These are phyloP conservation scores for Enoplolaimus lenunculus DNA, from an alignment of 2,888 invertebrate species.

Conservation along the genomic window DNA sequence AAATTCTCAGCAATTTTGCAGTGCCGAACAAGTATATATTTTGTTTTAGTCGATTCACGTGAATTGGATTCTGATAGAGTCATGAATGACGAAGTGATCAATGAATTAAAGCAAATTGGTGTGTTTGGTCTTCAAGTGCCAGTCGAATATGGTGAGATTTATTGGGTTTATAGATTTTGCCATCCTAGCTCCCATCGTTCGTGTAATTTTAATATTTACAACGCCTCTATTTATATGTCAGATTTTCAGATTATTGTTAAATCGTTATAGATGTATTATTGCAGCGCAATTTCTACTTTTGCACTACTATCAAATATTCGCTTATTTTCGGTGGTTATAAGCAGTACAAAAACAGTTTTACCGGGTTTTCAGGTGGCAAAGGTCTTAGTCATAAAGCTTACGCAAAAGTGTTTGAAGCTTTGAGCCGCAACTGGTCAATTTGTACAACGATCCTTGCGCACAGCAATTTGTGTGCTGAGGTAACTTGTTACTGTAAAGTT, in stretches of 20 bases:
- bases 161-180: not conserved
- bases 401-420: constrained; percentile 15
- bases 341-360: no score
- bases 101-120: constrained; percentile 18
- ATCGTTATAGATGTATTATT: no score
- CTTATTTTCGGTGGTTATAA: no score
- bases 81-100: constrained; percentile 17
- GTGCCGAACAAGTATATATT: no score
- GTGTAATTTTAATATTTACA: not conserved
- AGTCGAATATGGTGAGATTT: constrained; percentile 19
- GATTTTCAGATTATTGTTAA: no score
- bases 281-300: no score
- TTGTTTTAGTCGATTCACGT: constrained; percentile 20
- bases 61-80: constrained; percentile 14
- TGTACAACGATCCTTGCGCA: constrained; percentile 5
- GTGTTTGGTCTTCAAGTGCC: constrained; percentile 18
- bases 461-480: not conserved
- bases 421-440: constrained; percentile 21
- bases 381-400: constrained; percentile 16
- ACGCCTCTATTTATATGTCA: no score
- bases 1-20: no score
- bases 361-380: constrained; percentile 23
- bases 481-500: no score
- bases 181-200: not conserved
- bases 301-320: no score